These are phyloP conservation scores for Amazona ochrocephala DNA, from an alignment of 2,797 vertebrate genomes.

Conservation along the genomic window DNA sequence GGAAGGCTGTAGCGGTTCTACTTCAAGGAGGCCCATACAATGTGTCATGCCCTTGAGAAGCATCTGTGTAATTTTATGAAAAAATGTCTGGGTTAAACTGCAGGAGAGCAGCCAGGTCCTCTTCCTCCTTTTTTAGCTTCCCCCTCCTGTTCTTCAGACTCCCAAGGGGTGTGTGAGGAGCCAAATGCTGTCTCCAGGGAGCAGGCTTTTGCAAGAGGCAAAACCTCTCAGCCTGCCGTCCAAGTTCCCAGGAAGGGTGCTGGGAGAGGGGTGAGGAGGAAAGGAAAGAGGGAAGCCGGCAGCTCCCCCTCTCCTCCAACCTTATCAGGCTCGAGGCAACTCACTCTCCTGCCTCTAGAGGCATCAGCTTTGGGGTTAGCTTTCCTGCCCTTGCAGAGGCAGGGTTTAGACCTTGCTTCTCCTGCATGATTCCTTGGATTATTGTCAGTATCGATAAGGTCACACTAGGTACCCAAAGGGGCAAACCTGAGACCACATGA, in stretches of 20 bases:
- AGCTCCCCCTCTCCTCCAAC: background rate
- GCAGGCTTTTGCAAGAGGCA: fast-evolving
- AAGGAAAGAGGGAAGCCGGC: background rate
- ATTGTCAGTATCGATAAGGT: background rate
- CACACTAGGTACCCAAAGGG: background rate
- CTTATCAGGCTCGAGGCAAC: background rate
- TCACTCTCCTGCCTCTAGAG: background rate
- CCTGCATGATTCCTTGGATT: background rate
- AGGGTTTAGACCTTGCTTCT: background rate
- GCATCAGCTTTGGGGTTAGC: background rate
- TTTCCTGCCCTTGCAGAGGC: background rate
- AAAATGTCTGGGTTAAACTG: background rate
- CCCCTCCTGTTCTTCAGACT: background rate
- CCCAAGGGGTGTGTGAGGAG: fast-evolving
- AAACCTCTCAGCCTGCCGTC: background rate
- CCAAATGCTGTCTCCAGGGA: background rate
- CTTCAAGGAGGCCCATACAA: background rate
- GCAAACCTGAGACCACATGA: background rate
- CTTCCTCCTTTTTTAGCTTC: background rate
- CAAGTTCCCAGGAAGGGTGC: fast-evolving
- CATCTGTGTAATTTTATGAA: constrained; percentile 11
- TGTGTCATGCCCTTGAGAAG: background rate
- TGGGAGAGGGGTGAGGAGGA: background rate
- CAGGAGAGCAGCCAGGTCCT: background rate
- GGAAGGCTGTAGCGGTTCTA: constrained; percentile 1